phyloP scores from a whole-genome alignment of 2,113 vertebrate genomes.

The Chaetops frenatus region DNA sequence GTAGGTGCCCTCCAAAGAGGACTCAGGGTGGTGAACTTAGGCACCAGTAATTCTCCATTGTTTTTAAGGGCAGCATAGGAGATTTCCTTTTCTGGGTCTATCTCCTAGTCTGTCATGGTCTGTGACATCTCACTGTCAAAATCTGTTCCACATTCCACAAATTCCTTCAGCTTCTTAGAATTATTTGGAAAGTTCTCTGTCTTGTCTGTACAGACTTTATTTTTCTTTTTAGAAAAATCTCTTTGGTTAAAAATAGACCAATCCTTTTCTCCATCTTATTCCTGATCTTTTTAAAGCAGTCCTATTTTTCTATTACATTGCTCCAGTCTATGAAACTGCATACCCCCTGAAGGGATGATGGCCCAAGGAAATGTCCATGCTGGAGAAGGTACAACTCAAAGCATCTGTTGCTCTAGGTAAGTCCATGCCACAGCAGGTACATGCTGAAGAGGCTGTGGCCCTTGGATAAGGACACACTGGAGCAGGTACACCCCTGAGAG shows the following conservation, averaged over 20 bases:
- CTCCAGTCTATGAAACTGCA: not conserved
- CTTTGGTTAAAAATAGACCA: not conserved
- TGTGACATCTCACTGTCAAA: not conserved
- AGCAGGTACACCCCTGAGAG: no score
- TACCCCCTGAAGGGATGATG: not conserved
- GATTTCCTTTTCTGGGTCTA: not conserved
- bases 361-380: not conserved
- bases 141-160: not conserved
- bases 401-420: not conserved
- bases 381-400: not conserved
- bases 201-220: not conserved
- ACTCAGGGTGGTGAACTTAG: not conserved
- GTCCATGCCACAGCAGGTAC: not conserved
- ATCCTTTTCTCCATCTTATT: not conserved
- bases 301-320: not conserved
- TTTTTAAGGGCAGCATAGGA: not conserved
- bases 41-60: not conserved
- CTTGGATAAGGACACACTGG: no score
- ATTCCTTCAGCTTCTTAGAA: not conserved
- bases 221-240: not conserved
- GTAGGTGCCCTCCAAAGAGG: not conserved
- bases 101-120: not conserved
- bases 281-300: not conserved
- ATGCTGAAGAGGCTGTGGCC: no score
- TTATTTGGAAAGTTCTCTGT: not conserved